Evolutionary conservation across 2,113 vertebrate genomes (phyloP).

Genomic region (Pterophyllum scalare): DNA sequence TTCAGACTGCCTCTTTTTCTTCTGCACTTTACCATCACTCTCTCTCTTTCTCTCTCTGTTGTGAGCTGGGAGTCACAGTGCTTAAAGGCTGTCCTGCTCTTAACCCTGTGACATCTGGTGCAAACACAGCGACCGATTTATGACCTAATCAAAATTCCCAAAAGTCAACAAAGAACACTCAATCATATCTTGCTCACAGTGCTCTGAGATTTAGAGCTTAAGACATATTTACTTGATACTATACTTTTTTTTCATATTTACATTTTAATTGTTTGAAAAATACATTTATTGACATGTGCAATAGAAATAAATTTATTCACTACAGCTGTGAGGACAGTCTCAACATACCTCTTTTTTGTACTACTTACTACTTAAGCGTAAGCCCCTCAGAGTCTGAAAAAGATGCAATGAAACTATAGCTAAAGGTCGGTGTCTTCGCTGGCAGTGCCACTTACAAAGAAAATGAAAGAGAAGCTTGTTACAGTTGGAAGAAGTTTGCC

Average conservation of each 20-base stretch:
- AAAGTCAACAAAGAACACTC: conserved; percentile 43
- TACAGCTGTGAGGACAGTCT: neutral
- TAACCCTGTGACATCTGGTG: conserved; percentile 74
- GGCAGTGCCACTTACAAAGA: neutral
- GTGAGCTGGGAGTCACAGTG: conserved; percentile 35
- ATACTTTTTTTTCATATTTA: neutral
- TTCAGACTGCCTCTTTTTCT: neutral
- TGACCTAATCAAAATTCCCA: conserved; percentile 59
- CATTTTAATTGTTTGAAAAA: neutral
- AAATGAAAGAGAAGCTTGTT: neutral
- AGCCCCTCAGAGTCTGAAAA: neutral
- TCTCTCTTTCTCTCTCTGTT: neutral
- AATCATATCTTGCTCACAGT: conserved; percentile 38
- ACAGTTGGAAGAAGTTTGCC: neutral
- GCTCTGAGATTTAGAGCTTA: neutral
- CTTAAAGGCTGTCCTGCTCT: conserved; percentile 69
- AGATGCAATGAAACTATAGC: neutral
- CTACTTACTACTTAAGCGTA: neutral
- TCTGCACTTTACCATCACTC: neutral
- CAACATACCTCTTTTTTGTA: neutral
- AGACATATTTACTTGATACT: neutral
- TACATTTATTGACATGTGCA: neutral
- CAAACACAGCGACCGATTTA: conserved; percentile 68
- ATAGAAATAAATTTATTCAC: neutral
- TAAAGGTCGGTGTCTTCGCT: neutral